Evolutionary conservation across 1,140 invertebrate genomes (phyloP).

Genomic region (Oscheius sp.): DNA sequence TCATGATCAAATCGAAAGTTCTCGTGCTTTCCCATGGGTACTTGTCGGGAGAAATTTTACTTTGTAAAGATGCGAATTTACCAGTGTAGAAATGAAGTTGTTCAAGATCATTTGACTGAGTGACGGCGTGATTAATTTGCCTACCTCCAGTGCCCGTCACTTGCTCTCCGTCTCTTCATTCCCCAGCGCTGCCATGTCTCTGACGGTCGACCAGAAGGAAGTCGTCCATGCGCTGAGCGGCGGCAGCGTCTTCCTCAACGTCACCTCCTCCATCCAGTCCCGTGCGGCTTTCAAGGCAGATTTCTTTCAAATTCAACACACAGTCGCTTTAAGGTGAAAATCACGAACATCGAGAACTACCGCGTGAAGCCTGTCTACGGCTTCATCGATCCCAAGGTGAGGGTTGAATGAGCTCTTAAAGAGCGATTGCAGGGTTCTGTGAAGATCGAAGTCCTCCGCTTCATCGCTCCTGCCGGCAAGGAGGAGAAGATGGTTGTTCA

Average conservation of each 20-base stretch:
- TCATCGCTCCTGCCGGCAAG: neutral
- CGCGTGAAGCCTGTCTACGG: constrained; percentile 30
- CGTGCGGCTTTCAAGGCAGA: neutral
- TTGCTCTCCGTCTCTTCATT: no score
- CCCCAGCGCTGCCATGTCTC: neutral
- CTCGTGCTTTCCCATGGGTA: no score
- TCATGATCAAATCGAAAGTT: no score
- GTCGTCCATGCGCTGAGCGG: neutral
- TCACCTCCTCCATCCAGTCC: neutral
- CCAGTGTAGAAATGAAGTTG: no score
- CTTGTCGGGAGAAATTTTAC: no score
- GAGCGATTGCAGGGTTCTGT: no score
- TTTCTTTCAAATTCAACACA: no score
- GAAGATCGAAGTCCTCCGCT: constrained; percentile 9
- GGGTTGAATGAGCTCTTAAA: no score
- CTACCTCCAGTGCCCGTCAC: no score
- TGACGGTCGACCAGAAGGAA: constrained; percentile 1
- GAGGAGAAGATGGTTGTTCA: constrained; percentile 35
- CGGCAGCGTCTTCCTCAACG: neutral
- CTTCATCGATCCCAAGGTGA: constrained; percentile 22
- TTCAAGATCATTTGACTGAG: no score
- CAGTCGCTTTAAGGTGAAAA: neutral
- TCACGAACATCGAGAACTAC: constrained; percentile 6
- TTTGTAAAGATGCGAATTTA: no score
- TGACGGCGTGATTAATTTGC: no score